Evolutionary conservation across 2,113 vertebrate species (phyloP).

Genomic region (Rhea americana): DNA sequence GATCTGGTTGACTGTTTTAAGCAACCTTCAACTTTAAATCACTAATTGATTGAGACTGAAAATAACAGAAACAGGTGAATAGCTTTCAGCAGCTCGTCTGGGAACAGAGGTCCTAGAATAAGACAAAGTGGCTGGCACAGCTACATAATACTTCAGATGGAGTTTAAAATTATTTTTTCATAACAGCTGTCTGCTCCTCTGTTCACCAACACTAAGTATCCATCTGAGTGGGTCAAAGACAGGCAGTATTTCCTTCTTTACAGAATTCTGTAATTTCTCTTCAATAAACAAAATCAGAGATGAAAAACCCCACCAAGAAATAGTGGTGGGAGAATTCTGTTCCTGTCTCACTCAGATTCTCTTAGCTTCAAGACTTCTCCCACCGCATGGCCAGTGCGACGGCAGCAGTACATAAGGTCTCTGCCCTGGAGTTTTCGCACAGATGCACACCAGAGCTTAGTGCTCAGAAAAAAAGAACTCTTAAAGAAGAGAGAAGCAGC

Average conservation of each 20-base stretch:
- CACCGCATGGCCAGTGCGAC: not conserved
- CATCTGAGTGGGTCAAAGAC: not conserved
- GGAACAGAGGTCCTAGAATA: not conserved
- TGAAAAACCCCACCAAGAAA: not conserved
- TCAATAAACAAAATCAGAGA: not conserved
- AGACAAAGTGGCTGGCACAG: not conserved
- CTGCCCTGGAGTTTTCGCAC: not conserved
- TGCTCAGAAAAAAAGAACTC: not conserved
- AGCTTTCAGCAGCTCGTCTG: not conserved
- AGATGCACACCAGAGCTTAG: not conserved
- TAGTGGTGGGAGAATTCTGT: not conserved
- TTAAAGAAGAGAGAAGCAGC: not conserved
- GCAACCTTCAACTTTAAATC: not conserved
- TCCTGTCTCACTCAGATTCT: not conserved
- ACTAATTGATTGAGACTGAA: not conserved
- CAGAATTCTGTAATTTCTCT: not conserved
- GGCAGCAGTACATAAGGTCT: not conserved
- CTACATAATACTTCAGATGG: not conserved
- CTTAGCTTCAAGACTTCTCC: not conserved
- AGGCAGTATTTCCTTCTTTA: not conserved
- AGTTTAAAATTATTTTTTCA: not conserved
- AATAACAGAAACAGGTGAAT: not conserved
- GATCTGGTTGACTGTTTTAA: not conserved
- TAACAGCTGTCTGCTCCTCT: not conserved
- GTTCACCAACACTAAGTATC: not conserved